Evolutionary conservation across 1,140 invertebrate genomes (phyloP).

Genomic region (Alviniconcha marisindica): DNA sequence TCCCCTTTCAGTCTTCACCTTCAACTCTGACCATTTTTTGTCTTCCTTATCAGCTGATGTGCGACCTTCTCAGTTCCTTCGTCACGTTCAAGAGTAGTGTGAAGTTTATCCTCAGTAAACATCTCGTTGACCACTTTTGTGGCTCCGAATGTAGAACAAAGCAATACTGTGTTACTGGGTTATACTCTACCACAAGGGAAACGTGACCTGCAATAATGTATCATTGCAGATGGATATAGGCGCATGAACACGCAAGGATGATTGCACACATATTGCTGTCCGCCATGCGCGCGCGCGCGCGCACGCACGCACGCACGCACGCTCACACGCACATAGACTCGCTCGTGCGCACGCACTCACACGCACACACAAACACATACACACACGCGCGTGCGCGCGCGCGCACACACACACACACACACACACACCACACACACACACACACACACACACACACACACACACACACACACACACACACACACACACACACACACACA

Average conservation of each 20-base stretch:
- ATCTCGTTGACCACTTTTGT: neutral
- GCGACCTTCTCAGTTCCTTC: too few species aligned
- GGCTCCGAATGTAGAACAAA: neutral
- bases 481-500: slow-evolving; percentile 18
- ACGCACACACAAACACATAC: neutral
- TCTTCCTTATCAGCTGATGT: neutral
- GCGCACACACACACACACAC: neutral
- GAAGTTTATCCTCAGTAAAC: too few species aligned
- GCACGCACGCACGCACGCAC: slow-evolving; percentile 20
- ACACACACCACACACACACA: neutral
- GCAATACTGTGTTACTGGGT: neutral
- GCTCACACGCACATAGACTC: slow-evolving; percentile 3
- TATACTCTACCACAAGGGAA: too few species aligned
- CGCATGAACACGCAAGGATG: too few species aligned
- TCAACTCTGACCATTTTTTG: neutral
- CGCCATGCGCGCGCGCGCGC: neutral
- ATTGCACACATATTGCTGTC: neutral
- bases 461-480: neutral
- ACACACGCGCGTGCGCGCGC: neutral
- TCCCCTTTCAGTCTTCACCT: neutral
- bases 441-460: too few species aligned
- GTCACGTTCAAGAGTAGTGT: too few species aligned
- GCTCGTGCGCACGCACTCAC: slow-evolving; percentile 4
- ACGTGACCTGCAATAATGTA: too few species aligned
- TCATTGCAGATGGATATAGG: too few species aligned